These are phyloP conservation scores for Branchipolynoe longqiensis DNA, from an alignment of 2,888 invertebrate species.

Conservation along the genomic window DNA sequence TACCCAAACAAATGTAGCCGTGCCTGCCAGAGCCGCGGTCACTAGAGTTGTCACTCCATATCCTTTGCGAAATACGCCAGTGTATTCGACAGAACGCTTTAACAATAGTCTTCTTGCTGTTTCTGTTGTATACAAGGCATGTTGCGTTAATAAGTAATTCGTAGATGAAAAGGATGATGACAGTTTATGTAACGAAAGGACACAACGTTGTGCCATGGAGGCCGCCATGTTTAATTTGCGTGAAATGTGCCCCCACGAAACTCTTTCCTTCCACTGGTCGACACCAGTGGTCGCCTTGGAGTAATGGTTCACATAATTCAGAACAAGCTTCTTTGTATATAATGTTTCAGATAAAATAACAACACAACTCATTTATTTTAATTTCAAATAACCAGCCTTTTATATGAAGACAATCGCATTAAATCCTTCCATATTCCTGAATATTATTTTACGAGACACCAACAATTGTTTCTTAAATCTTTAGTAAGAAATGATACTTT, in stretches of 20 bases:
- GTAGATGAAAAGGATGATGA: neutral
- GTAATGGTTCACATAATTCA: too few relatives aligned
- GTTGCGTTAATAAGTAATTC: neutral
- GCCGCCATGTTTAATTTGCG: slow-evolving; percentile 32
- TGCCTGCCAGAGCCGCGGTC: neutral
- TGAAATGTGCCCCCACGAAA: slow-evolving; percentile 2
- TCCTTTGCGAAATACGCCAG: neutral
- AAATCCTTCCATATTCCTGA: too few relatives aligned
- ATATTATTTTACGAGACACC: too few relatives aligned
- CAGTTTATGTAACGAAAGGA: slow-evolving; percentile 15
- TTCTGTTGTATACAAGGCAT: neutral
- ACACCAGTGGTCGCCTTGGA: too few relatives aligned
- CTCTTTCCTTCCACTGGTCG: too few relatives aligned
- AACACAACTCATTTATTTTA: too few relatives aligned
- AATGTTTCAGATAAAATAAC: too few relatives aligned
- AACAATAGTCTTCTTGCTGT: neutral
- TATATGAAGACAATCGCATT: too few relatives aligned
- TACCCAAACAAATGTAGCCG: slow-evolving; percentile 21
- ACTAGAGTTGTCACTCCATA: neutral
- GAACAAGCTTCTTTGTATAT: too few relatives aligned
- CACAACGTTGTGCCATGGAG: neutral
- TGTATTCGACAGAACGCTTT: neutral
- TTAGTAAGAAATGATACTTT: too few relatives aligned
- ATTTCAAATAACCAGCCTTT: too few relatives aligned
- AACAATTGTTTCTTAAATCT: too few relatives aligned